Evolutionary conservation across 2,113 vertebrate genomes (phyloP), one percentile per base, ranked within the genome.

Genomic region (Festucalex cinctus): DNA sequence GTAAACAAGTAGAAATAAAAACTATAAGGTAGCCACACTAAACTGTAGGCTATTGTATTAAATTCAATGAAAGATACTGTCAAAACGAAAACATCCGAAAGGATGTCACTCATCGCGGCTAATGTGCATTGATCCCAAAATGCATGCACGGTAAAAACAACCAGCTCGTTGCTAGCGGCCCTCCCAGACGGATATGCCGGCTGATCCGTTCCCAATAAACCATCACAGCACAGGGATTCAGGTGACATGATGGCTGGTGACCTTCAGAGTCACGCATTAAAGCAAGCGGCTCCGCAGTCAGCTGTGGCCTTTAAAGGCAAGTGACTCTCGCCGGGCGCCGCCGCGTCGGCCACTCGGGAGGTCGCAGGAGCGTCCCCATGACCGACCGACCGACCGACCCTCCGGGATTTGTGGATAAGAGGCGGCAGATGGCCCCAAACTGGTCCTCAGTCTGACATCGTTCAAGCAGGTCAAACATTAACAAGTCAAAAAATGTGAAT

Each of bases 281-380:
- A 32, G 78, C 81, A 82, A 80, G 82, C 66, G 74, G 83, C 80
- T 44, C 81, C 88, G 85, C 74, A 78, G 85, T 81, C 80, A 84
- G 80, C 73, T 77, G 64, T 80, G 79, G 87, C 81, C 81, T 88
- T 90, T 86, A 75, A 79, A 83, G 81, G 85, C 80, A 86, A 86
- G 80, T 74, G 79, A 71, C 71, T 78, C 84, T 80, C 24, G 35
- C 77, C 39, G 78, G 63, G 83, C 48, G 43, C 57, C 66, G 35
- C 65, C 44, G 68, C 71, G 63, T 74, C 53, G 71, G 82, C 67
- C 72, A 65, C 79, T 77, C 71, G 73, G 64, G 63, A 46, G 43
- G 43, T n/a, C 43, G 3, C 16, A 46, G 43, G 16, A 46, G 16
- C 43, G 5, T 6, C 5, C 43, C 6, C 43, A 22, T 69, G 76